Percentiles rank a stretch among this genome's conserved stretches.
These are phyloP conservation scores for Gephyroberyx darwinii DNA, from an alignment of 2,797 vertebrate species.

Conservation along the genomic window DNA sequence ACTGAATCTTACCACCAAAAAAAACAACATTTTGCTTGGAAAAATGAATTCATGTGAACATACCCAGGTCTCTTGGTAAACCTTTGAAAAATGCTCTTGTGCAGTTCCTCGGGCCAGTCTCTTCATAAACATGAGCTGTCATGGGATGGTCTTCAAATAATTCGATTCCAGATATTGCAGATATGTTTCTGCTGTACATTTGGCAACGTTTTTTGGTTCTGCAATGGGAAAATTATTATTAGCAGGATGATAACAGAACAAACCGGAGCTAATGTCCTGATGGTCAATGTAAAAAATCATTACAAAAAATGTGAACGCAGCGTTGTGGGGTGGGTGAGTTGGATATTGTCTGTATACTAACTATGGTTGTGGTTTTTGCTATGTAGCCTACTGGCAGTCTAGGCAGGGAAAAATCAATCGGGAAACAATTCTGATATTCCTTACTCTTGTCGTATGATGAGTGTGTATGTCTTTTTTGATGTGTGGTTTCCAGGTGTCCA, in stretches of 20 bases:
- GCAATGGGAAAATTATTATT: not conserved
- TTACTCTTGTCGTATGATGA: slow-evolving; percentile 40
- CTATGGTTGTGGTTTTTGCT: not conserved
- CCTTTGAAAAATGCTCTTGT: slow-evolving; percentile 64
- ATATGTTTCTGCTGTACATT: not conserved
- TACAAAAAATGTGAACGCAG: not conserved
- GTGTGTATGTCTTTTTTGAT: slow-evolving; percentile 46
- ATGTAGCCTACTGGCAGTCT: not conserved
- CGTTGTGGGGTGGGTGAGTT: not conserved
- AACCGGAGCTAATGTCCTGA: too few relatives aligned
- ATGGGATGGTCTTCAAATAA: accelerated
- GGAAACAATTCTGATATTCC: not conserved
- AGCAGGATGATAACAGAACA: too few relatives aligned
- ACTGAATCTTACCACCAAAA: not conserved
- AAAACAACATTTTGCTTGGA: not conserved
- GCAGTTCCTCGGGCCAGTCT: slow-evolving; percentile 52
- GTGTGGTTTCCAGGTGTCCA: slow-evolving; percentile 62
- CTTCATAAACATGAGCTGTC: slow-evolving; percentile 59
- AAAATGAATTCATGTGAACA: slow-evolving; percentile 25
- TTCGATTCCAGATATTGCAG: accelerated
- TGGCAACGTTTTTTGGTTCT: accelerated
- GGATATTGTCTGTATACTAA: not conserved
- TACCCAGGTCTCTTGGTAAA: slow-evolving; percentile 50
- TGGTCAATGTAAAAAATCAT: not conserved
- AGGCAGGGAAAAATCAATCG: not conserved